Percentiles rank a stretch among this genome's conserved stretches.
Conservation (phyloP, 2,797 vertebrate species). For the Psittacula echo region DNA sequence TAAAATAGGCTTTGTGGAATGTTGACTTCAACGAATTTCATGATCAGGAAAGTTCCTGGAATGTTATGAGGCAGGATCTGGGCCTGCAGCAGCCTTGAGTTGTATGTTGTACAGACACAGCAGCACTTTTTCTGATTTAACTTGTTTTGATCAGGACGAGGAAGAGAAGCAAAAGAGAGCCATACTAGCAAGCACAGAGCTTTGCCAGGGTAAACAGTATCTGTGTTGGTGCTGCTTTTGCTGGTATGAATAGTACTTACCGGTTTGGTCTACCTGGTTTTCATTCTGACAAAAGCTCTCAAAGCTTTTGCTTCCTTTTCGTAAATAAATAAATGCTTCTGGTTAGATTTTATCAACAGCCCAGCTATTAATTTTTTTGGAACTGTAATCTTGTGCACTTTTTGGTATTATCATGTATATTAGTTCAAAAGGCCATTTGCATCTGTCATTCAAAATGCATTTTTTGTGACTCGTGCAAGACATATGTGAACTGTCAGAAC, state of each 20-base stretch:
- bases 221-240: neutral
- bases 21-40: neutral
- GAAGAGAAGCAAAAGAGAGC: neutral
- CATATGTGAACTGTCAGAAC: neutral
- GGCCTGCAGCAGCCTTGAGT: neutral
- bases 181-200: neutral
- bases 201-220: neutral
- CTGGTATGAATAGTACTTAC: neutral
- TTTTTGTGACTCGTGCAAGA: neutral
- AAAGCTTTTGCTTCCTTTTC: neutral
- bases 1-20: neutral
- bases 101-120: neutral
- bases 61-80: neutral
- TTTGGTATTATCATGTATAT: neutral
- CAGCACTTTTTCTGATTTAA: neutral
- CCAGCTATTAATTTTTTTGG: rapidly evolving
- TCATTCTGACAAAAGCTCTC: neutral
- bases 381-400: neutral
- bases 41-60: neutral
- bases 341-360: neutral
- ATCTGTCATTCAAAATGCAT: neutral
- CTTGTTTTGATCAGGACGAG: neutral
- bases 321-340: neutral
- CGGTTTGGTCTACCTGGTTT: neutral
- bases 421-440: neutral